Conservation (phyloP, 2,888 invertebrate genomes). For the Pherbina coryleti region DNA sequence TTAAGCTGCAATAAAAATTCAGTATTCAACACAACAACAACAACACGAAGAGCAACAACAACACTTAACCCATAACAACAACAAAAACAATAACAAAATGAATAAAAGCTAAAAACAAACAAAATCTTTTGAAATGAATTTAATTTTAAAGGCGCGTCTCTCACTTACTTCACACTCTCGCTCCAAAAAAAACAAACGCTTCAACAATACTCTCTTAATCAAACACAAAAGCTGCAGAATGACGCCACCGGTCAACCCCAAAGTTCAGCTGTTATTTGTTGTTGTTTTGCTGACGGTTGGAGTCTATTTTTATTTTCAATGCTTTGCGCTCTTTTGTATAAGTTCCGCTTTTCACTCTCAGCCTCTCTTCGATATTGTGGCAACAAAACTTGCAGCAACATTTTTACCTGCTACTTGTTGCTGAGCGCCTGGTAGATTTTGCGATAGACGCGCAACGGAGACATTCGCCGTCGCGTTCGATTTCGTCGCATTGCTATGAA, state of each 20-base stretch:
- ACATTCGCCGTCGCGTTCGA: conserved; percentile 33
- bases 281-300: not conserved
- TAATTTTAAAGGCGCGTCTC: not conserved
- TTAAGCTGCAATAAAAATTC: conserved; percentile 27
- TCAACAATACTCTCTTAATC: conserved; percentile 14
- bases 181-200: not conserved
- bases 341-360: not conserved
- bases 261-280: not conserved
- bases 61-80: not conserved
- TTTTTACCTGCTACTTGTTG: not conserved
- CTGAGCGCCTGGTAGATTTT: conserved; percentile 65
- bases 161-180: not conserved
- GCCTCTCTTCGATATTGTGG: not conserved
- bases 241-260: not conserved
- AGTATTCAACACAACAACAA: conserved; percentile 20
- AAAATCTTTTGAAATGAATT: not conserved
- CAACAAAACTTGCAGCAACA: not conserved
- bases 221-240: not conserved
- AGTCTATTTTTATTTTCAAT: not conserved
- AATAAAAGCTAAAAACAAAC: not conserved
- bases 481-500: conserved; percentile 28
- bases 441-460: conserved; percentile 68
- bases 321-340: not conserved
- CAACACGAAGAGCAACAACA: not conserved
- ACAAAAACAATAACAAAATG: not conserved